These are phyloP conservation scores for Anodontia alba DNA, from an alignment of 2,888 invertebrate genomes.

Conservation along the genomic window DNA sequence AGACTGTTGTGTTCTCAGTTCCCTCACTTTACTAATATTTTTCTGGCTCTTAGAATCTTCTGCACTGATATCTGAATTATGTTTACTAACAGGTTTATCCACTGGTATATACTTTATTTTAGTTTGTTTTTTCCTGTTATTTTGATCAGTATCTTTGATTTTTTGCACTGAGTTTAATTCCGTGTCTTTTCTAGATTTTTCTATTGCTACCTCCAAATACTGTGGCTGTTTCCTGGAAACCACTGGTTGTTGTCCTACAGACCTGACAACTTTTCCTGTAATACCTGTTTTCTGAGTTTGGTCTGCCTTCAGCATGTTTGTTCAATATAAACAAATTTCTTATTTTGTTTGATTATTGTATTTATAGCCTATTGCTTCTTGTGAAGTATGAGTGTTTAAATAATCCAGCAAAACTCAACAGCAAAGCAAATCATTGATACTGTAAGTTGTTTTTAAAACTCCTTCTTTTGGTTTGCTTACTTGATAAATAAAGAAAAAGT, in stretches of 20 bases:
- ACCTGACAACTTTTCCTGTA: conserved; percentile 38
- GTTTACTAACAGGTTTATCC: not conserved
- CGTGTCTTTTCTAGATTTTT: conserved; percentile 14
- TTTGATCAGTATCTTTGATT: not conserved
- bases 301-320: conserved; percentile 56
- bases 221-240: conserved; percentile 24
- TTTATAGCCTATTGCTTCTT: conserved; percentile 25
- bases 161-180: not conserved
- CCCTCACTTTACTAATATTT: not conserved
- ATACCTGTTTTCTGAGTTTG: conserved; percentile 34
- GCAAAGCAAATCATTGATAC: not conserved
- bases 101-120: not conserved
- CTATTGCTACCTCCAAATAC: conserved; percentile 55
- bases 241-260: conserved; percentile 36
- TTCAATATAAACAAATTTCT: conserved; percentile 45
- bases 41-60: not conserved
- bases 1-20: not conserved
- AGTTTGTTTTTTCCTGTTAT: not conserved
- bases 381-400: not conserved
- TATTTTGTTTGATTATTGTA: conserved; percentile 30
- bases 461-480: not conserved
- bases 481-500: not conserved
- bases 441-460: not conserved
- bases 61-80: not conserved
- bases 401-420: not conserved